These are phyloP conservation scores for Yponomeuta evonymella DNA, from an alignment of 2,888 invertebrate genomes.

Conservation along the genomic window DNA sequence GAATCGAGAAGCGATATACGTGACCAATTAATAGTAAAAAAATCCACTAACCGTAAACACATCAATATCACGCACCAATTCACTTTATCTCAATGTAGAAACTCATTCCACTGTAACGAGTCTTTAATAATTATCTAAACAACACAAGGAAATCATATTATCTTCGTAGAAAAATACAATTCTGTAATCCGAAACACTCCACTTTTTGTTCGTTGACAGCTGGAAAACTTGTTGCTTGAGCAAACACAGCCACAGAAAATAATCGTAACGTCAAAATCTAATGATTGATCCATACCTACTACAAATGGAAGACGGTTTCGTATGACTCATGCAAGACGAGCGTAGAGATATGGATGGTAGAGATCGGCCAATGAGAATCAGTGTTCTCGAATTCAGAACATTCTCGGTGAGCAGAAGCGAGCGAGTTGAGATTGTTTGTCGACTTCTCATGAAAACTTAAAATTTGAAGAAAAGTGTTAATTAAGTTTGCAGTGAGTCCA, in stretches of 20 bases:
- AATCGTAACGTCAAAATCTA: not conserved
- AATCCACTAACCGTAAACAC: constrained; percentile 51
- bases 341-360: too few species aligned
- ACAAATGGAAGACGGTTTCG: too few species aligned
- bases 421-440: too few species aligned
- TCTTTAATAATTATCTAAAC: not conserved
- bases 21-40: constrained; percentile 52
- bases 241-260: too few species aligned
- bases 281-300: too few species aligned
- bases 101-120: not conserved
- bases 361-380: too few species aligned
- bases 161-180: not conserved
- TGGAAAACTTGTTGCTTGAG: not conserved
- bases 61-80: constrained; percentile 44
- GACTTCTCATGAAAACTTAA: too few species aligned
- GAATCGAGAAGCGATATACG: constrained; percentile 28
- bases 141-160: not conserved
- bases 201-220: not conserved
- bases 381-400: too few species aligned
- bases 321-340: too few species aligned
- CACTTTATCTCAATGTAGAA: constrained; percentile 3
- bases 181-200: not conserved
- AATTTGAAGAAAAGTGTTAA: too few species aligned
- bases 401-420: too few species aligned
- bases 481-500: too few species aligned